Conservation (phyloP, 2,888 invertebrate genomes). For the Ormyrus thymus region DNA sequence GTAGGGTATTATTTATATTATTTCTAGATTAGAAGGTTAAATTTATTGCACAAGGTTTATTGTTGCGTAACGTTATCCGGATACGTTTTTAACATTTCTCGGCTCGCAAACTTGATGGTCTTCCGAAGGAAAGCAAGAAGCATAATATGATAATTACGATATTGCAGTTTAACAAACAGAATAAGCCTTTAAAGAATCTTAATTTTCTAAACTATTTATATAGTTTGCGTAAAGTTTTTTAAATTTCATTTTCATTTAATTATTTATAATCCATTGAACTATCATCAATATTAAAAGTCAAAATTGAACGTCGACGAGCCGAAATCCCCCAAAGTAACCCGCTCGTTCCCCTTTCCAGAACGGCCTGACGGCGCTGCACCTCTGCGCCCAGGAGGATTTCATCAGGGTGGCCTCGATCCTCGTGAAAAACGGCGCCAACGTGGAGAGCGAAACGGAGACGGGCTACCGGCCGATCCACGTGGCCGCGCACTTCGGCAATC, state of each 20-base stretch:
- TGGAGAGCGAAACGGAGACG: conserved; percentile 85
- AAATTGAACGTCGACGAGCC: no score
- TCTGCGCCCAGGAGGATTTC: conserved; percentile 96
- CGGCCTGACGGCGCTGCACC: conserved; percentile 94
- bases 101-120: conserved; percentile 12
- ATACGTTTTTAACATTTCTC: neutral
- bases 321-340: no score
- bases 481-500: conserved; percentile 97
- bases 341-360: conserved; percentile 80
- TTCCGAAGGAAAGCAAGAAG: conserved; percentile 14
- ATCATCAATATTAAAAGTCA: no score
- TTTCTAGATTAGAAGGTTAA: neutral
- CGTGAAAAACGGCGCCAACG: conserved; percentile 85
- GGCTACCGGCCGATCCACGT: conserved; percentile 98
- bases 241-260: no score
- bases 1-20: neutral
- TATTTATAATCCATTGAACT: no score
- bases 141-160: neutral
- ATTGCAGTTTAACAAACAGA: no score
- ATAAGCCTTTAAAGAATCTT: no score
- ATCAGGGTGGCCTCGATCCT: conserved; percentile 89
- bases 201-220: no score
- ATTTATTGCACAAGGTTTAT: conserved; percentile 13
- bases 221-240: no score
- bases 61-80: neutral